phyloP scores from a whole-genome alignment of 2,797 vertebrate species.

The Aselliscus stoliczkanus region DNA sequence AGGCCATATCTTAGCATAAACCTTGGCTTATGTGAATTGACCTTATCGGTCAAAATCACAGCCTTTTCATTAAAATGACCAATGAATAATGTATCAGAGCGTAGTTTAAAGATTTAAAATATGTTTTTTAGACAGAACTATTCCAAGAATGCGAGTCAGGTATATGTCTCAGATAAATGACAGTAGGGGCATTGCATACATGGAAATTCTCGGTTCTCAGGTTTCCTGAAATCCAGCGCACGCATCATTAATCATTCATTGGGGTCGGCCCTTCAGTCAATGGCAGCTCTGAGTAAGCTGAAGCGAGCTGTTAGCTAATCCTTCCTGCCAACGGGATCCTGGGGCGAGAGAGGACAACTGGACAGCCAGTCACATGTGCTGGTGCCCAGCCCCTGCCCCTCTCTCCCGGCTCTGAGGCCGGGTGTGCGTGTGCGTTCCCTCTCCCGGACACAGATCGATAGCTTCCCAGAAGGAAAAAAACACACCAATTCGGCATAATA shows the following conservation, averaged over 20 bases:
- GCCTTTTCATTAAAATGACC: constrained; percentile 42
- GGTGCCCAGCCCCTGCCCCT: neutral
- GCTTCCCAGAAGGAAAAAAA: neutral
- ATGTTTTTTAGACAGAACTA: constrained; percentile 58
- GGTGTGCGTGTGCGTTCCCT: neutral
- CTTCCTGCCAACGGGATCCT: constrained; percentile 38
- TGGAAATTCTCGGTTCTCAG: constrained; percentile 48
- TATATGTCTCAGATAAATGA: constrained; percentile 67
- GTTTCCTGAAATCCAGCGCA: constrained; percentile 61
- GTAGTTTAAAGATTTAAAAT: constrained; percentile 16
- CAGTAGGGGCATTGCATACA: neutral
- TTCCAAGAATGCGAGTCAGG: constrained; percentile 65
- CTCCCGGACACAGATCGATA: neutral
- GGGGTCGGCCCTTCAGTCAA: neutral
- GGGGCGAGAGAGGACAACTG: constrained; percentile 12
- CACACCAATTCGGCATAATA: neutral
- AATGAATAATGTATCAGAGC: constrained; percentile 20
- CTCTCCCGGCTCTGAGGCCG: neutral
- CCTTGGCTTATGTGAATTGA: neutral
- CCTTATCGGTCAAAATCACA: neutral
- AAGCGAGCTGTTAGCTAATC: constrained; percentile 30
- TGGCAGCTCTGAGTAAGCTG: constrained; percentile 40
- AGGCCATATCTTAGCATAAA: neutral
- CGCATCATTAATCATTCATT: constrained; percentile 71
- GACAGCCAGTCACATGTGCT: neutral